Evolutionary conservation across 2,797 vertebrate genomes (phyloP), one percentile per base, ranked within the genome.

Genomic region (Graptemys geographica): DNA sequence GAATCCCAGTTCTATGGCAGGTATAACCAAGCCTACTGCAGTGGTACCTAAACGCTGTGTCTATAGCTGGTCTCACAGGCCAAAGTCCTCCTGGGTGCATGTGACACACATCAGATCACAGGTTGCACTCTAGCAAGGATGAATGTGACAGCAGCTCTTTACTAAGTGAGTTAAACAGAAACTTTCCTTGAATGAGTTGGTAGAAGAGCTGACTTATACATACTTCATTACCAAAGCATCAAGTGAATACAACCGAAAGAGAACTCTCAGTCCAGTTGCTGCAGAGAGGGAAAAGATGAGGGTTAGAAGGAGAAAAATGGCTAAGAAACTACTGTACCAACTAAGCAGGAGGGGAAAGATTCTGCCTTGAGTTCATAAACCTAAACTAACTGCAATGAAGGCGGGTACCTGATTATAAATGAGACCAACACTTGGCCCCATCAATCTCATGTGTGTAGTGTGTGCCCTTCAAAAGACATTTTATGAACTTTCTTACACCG

Each of bases 381-480:
- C 5, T 8, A 37, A 91, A 18, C 0, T 55, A 81, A 18, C 6
- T 6, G 23, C 6, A n/a, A 51, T 23, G 0, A 0, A 69, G 59
- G 51, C 76, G n/a, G 25, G 94, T 0, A 59, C 79, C 3, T 62
- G 27, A 8, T 37, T 81, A 13, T 11, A 37, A 44, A 23, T 53
- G 72, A 57, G 95, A 89, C 5, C 11, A 59, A 69, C 57, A 21
- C n/a, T 21, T 19, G 59, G 6, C 2, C 91, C 33, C 79, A 52
- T 81, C 56, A 59, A 79, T 88, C 79, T 96, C 69, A 94, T 89
- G 87, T 94, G 92, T 90, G n/a, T 96, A 28, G 93, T 2, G 41
- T 59, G 52, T 95, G 90, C 95, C 90, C 94, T 96, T 89, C 78
- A 91, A 79, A 52, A 88, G 89, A 84, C 1, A 11, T 69, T 91